phyloP scores from a whole-genome alignment of 2,797 vertebrate species.

The Epinephelus coioides region DNA sequence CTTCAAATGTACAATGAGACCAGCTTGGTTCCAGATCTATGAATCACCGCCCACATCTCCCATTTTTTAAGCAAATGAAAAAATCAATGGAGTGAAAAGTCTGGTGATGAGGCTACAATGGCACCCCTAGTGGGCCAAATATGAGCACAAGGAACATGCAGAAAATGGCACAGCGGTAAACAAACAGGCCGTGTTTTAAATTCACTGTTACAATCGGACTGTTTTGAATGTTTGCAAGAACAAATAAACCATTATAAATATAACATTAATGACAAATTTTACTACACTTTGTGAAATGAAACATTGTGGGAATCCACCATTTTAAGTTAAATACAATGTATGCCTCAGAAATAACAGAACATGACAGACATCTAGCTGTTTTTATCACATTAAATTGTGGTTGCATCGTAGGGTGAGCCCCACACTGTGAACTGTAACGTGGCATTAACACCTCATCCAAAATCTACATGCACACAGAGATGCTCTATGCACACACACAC shows the following conservation, averaged over 20 bases:
- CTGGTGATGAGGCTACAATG: not conserved
- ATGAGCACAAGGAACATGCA: not conserved
- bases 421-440: not conserved
- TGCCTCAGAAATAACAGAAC: not conserved
- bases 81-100: constrained; percentile 7
- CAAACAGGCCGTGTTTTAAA: too few relatives aligned
- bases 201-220: too few relatives aligned
- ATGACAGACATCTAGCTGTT: not conserved
- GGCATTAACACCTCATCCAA: not conserved
- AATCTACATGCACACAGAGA: constrained; percentile 8
- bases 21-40: not conserved
- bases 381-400: not conserved
- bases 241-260: not conserved
- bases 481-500: not conserved
- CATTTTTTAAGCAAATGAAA: not conserved
- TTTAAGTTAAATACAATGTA: not conserved
- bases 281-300: not conserved
- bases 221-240: too few relatives aligned
- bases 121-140: not conserved
- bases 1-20: not conserved
- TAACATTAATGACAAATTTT: not conserved
- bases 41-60: not conserved
- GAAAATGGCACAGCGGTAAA: not conserved
- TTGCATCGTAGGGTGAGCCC: not conserved
- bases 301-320: too few relatives aligned